Evolutionary conservation across 2,113 vertebrate species (phyloP), one percentile per base, ranked within the genome.

Genomic region (Cyprinodon variegatus): DNA sequence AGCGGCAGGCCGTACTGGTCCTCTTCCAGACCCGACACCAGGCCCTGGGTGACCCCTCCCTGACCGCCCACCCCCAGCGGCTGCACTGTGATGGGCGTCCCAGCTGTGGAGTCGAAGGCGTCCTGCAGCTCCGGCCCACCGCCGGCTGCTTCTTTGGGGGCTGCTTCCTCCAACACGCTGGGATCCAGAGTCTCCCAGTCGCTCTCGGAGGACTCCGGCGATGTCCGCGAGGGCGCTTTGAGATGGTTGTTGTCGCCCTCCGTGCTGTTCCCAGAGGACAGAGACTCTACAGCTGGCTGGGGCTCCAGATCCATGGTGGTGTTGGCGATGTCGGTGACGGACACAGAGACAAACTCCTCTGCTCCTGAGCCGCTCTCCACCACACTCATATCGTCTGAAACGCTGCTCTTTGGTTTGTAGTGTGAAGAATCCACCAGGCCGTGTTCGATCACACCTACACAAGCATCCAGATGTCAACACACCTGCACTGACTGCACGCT

Each of bases 101-200:
- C 7, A 0, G 91, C 75, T 50, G 94, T 88, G 12, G 94, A 87
- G 0, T 50, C 70, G 62, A 94, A 86, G 7, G 82, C 83, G 65
- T 94, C 91, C 10, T 5, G 86, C 57, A 87, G 81, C 53, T 90
- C 89, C 0, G 90, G 41, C 85, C 0, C 89, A 0, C 38, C 57
- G 53, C 86, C 92, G 4, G 38, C 61, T 0, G 48, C 29, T 81
- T 91, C 93, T 79, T 91, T 95, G n/a, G 77, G 43, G 45, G 38
- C 61, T 15, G 72, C 82, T 4, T 97, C 95, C 37, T 98, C 96
- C 76, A 98, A 83, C 78, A 96, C 53, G 40, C 94, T 93, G 37
- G 98, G 96, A 86, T 98, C 97, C 83, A 99, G 90, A 0, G 96
- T 98, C 93, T 99, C 98, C 98, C 98, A 99, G 91, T 99, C 97